These are phyloP conservation scores for Sterrhoptilus dennistouni DNA, from an alignment of 2,113 vertebrate species.

Conservation along the genomic window DNA sequence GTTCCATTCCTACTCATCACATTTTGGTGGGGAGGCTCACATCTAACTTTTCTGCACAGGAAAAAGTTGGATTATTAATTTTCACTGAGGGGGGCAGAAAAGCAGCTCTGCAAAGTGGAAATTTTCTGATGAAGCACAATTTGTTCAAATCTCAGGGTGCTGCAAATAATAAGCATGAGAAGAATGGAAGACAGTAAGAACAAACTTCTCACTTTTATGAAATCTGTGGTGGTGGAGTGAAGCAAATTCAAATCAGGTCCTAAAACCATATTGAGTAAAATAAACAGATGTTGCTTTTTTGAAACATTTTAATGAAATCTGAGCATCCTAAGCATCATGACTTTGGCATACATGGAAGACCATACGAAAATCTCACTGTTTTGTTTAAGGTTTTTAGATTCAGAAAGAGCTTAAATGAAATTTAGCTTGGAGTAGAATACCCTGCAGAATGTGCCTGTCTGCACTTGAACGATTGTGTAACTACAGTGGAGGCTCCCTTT, in stretches of 20 bases:
- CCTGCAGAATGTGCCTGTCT: not conserved
- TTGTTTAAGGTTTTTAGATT: not conserved
- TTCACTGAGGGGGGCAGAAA: not conserved
- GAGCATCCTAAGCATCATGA: not conserved
- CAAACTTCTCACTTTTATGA: not conserved
- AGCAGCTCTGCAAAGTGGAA: not conserved
- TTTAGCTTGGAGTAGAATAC: not conserved
- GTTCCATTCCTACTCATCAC: slow-evolving; percentile 8
- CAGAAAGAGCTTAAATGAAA: not conserved
- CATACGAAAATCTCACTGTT: not conserved
- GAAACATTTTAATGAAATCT: not conserved
- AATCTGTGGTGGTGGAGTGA: not conserved
- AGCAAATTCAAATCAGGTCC: not conserved
- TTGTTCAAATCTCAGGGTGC: not conserved
- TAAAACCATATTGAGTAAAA: not conserved
- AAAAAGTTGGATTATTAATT: not conserved
- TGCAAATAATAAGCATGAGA: not conserved
- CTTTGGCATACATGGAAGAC: not conserved
- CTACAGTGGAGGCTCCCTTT: not conserved
- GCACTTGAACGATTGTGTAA: not conserved
- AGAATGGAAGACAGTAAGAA: not conserved
- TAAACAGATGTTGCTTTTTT: not conserved
- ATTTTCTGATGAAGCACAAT: not conserved
- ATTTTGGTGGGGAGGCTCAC: not conserved
- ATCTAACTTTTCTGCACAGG: not conserved